Evolutionary conservation across 2,113 vertebrate species (phyloP).

Genomic region (Vimba vimba): DNA sequence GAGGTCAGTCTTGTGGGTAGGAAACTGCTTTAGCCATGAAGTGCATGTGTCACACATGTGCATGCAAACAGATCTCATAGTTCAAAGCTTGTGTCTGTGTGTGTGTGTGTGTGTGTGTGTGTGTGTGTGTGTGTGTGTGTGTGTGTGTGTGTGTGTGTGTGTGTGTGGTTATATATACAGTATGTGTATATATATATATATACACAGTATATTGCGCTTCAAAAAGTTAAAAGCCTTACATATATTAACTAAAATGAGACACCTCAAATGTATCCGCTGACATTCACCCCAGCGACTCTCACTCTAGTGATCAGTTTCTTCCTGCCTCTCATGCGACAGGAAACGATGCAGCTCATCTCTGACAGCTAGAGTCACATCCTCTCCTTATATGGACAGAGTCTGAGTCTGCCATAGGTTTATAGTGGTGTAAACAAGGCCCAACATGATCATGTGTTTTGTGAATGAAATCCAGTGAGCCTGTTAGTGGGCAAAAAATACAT

Average conservation of each 20-base stretch:
- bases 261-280: not conserved
- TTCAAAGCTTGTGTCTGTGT: too few relatives aligned
- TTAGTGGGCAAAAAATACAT: not conserved
- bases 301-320: not conserved
- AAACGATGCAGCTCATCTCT: not conserved
- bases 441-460: not conserved
- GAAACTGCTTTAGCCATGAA: not conserved
- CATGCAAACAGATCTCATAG: not conserved
- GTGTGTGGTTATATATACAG: too few relatives aligned
- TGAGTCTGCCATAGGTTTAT: not conserved
- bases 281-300: not conserved
- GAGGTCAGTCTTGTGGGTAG: not conserved
- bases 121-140: too few relatives aligned
- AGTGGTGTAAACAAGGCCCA: not conserved
- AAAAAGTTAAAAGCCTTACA: too few relatives aligned
- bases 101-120: too few relatives aligned
- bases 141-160: too few relatives aligned
- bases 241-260: not conserved
- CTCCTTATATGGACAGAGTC: not conserved
- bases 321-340: not conserved
- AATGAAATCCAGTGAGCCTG: not conserved
- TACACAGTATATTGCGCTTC: too few relatives aligned
- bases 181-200: too few relatives aligned
- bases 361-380: not conserved
- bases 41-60: not conserved